phyloP scores from a whole-genome alignment of 2,797 vertebrate species.

The Pipistrellus pipistrellus region DNA sequence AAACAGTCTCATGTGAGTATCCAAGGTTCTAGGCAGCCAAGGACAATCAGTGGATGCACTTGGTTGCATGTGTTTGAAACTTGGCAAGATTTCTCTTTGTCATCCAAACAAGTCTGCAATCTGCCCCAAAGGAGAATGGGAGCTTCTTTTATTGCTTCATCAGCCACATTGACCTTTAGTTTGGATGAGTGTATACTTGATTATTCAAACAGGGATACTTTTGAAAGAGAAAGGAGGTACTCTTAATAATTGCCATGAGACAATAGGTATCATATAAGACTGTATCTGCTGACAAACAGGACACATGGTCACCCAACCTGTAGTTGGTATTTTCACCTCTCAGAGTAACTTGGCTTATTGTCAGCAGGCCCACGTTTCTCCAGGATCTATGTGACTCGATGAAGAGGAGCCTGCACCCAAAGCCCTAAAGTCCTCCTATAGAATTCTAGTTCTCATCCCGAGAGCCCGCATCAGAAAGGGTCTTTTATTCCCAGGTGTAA shows the following conservation, averaged over 20 bases:
- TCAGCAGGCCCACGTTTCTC: neutral
- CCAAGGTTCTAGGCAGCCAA: conserved; percentile 11
- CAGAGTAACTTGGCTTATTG: neutral
- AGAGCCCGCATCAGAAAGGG: neutral
- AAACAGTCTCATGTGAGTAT: neutral
- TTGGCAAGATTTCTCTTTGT: conserved; percentile 38
- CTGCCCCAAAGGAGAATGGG: neutral
- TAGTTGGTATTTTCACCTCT: neutral
- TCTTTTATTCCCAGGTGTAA: conserved; percentile 36
- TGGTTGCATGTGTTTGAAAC: neutral
- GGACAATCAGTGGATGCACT: neutral
- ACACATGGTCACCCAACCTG: neutral
- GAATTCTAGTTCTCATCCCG: neutral
- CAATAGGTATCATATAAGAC: neutral
- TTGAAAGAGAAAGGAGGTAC: neutral
- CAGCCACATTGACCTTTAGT: neutral
- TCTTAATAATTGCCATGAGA: neutral
- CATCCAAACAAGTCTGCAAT: neutral
- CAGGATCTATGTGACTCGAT: neutral
- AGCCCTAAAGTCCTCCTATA: neutral
- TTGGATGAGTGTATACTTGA: neutral
- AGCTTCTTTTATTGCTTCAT: neutral
- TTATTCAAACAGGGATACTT: neutral
- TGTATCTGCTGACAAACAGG: neutral
- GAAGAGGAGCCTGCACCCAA: neutral